Evolutionary conservation across 2,888 invertebrate genomes (phyloP).

Genomic region (Tanytarsus gracilentus): DNA sequence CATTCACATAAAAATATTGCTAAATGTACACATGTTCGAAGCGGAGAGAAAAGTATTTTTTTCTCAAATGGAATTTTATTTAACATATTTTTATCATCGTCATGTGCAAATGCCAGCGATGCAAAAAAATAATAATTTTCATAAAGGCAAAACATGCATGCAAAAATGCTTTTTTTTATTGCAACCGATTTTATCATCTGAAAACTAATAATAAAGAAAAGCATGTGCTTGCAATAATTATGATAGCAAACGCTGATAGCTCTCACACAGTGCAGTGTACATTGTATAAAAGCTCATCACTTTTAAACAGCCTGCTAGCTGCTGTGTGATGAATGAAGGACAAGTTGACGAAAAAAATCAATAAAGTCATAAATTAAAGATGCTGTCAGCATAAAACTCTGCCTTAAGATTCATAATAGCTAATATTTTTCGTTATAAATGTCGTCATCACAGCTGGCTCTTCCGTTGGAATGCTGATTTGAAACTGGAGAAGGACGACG

Average conservation of each 20-base stretch:
- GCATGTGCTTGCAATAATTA: constrained; percentile 11
- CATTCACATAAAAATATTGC: not conserved
- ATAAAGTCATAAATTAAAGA: constrained; percentile 27
- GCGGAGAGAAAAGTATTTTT: not conserved
- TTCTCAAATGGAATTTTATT: not conserved
- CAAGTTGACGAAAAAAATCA: constrained; percentile 20
- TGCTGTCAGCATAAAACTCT: constrained; percentile 9
- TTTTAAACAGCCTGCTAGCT: not conserved
- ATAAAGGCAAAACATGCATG: not conserved
- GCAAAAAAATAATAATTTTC: not conserved
- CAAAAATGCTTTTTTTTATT: not conserved
- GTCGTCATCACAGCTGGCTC: constrained; percentile 35
- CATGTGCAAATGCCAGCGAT: not conserved
- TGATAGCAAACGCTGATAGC: constrained; percentile 2
- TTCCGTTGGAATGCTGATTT: constrained; percentile 61
- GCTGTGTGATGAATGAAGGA: not conserved
- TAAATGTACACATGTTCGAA: not conserved
- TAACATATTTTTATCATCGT: not conserved
- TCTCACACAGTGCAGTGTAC: not conserved
- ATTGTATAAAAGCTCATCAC: not conserved
- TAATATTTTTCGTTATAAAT: not conserved
- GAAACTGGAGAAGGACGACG: constrained; percentile 64
- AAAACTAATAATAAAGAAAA: constrained; percentile 5
- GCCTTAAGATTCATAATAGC: constrained; percentile 13
- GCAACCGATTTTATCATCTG: not conserved